Evolutionary conservation across 2,888 invertebrate species (phyloP).

Genomic region (Noctua pronuba): DNA sequence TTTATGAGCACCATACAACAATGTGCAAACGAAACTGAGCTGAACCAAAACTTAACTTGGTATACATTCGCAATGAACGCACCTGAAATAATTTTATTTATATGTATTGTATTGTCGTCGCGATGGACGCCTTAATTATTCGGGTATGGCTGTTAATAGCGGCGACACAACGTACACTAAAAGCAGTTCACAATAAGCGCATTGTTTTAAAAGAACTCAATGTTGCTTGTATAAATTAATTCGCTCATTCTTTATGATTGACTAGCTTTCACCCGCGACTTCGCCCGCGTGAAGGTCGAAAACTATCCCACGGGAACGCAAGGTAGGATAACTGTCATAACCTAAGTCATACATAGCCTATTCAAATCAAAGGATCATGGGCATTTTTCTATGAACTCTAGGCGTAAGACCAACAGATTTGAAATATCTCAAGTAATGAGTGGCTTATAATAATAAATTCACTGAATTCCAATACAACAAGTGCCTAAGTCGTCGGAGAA

Average conservation of each 20-base stretch:
- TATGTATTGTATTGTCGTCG: background rate
- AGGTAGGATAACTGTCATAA: background rate
- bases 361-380: background rate
- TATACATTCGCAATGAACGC: conserved; percentile 13
- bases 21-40: conserved; percentile 9
- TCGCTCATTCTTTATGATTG: conserved; percentile 25
- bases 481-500: background rate
- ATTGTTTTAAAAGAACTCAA: conserved; percentile 52
- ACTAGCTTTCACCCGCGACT: background rate
- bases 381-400: background rate
- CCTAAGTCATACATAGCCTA: background rate
- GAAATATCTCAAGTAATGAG: background rate
- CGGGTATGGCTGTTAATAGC: conserved; percentile 23
- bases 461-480: background rate
- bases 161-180: conserved; percentile 48
- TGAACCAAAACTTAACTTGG: conserved; percentile 1
- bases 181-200: conserved; percentile 54
- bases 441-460: background rate
- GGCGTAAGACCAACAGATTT: background rate
- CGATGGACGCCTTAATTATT: conserved; percentile 8
- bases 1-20: background rate
- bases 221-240: conserved; percentile 27
- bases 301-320: background rate
- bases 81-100: background rate
- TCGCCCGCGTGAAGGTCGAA: background rate